phyloP scores from a whole-genome alignment of 2,113 vertebrate genomes.

The Sylvicapra grimmia region DNA sequence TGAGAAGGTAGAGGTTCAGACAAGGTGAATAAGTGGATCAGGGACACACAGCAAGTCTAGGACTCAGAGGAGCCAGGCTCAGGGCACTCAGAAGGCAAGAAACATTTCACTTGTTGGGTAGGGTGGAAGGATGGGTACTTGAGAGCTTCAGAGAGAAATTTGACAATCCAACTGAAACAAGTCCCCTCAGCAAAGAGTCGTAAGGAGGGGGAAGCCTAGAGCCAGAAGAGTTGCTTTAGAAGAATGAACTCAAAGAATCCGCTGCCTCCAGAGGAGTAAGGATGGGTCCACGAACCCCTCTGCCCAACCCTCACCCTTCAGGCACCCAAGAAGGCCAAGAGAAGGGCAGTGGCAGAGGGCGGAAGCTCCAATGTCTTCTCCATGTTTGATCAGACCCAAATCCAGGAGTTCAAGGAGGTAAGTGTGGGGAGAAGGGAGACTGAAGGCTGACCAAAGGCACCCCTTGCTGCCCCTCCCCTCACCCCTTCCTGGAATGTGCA shows the following conservation, averaged over 20 bases:
- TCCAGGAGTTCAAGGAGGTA: slow-evolving; percentile 97
- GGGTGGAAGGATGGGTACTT: background rate
- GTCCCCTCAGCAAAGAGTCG: background rate
- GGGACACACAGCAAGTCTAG: background rate
- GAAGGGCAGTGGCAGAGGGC: slow-evolving; percentile 85
- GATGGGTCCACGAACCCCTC: background rate
- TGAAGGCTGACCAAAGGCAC: background rate
- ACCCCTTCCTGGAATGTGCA: slow-evolving; percentile 59
- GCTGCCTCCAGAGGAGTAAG: background rate
- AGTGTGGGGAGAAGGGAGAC: slow-evolving; percentile 15
- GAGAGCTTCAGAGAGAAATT: background rate
- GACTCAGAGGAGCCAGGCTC: background rate
- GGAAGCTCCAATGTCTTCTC: slow-evolving; percentile 94
- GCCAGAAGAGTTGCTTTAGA: background rate
- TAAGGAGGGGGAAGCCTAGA: background rate
- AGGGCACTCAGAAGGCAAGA: background rate
- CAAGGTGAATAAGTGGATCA: background rate
- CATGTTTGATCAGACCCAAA: slow-evolving; percentile 97
- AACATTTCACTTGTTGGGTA: background rate
- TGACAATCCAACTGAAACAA: background rate
- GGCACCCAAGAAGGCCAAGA: slow-evolving; percentile 94
- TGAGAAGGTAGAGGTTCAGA: background rate
- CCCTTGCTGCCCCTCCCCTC: background rate
- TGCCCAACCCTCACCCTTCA: slow-evolving; percentile 48
- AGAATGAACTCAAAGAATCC: background rate